Evolutionary conservation across 2,888 invertebrate genomes (phyloP), one percentile per base, ranked within the genome.

Genomic region (Spialia ferax): DNA sequence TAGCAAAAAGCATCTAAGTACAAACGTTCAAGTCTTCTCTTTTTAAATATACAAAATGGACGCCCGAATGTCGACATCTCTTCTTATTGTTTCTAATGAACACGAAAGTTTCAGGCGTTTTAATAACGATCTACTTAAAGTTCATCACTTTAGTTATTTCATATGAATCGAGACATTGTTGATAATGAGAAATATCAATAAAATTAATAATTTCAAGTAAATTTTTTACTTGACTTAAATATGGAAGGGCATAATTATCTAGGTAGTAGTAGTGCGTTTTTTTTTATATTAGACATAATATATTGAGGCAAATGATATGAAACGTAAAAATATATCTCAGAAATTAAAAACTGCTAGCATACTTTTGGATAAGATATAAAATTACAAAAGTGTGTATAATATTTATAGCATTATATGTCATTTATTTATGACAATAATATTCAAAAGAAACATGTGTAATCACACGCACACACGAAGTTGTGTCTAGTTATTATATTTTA

Each of bases 41-140:
- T 26, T 54, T 22, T 64, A 64, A 45, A 57, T 63, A 15, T 69
- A 67, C n/a, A 68, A 69, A 72, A 70, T 68, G 69, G 70, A 73
- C 68, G 66, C 59, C 59, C 63, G 48, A 56, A 67, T 45, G 57
- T 23, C 35, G 62, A 29, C 18, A 56, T 23, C 35, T 59, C 18
- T 48, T 68, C 61, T 70, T 73, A 73, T 75, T 74, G 70, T 74
- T 70, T 69, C 59, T 67, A 73, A 65, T 73, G 74, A 74, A 74
- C 71, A 75, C 73, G 45, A 66, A 35, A 22, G 50, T 66, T 69
- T 15, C 56, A 56, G 32, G 48, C 56, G 29, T 48, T 23, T 20
- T 32, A 22, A n/a, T 26, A 57, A 13, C 23, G 6, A 52, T 23
- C 60, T 29, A 29, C 6, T n/a, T 59, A 11, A 1, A n/a, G 29